phyloP scores from a whole-genome alignment of 2,797 vertebrate species.

The Scomberomorus guttatus region DNA sequence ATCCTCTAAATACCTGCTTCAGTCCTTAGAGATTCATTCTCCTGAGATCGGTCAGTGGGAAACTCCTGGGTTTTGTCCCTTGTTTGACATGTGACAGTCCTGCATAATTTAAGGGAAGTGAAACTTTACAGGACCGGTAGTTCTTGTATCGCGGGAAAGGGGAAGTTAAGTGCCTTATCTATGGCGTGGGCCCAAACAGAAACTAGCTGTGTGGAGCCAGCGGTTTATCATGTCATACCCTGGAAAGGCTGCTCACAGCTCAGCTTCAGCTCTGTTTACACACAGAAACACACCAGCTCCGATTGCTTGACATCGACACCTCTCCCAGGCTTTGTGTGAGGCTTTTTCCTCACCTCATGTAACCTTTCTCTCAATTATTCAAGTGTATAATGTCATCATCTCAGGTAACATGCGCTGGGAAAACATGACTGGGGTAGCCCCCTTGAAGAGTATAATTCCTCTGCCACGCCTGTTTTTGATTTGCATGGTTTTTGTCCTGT shows the following conservation, averaged over 20 bases:
- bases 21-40: conserved; percentile 7
- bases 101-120: conserved; percentile 52
- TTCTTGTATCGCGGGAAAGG: conserved; percentile 28
- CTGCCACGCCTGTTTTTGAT: conserved; percentile 2
- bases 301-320: conserved; percentile 37
- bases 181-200: not conserved
- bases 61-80: conserved; percentile 25
- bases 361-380: conserved; percentile 41
- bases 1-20: not conserved
- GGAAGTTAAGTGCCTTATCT: conserved; percentile 44
- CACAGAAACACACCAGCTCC: conserved; percentile 33
- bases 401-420: not conserved
- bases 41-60: conserved; percentile 6
- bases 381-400: conserved; percentile 14
- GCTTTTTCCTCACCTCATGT: conserved; percentile 8
- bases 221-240: not conserved
- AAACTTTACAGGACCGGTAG: conserved; percentile 19
- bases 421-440: conserved; percentile 2
- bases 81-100: conserved; percentile 53
- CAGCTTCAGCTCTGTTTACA: conserved; percentile 43
- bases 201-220: not conserved
- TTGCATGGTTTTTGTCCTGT: conserved; percentile 32
- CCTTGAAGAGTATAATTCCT: no score
- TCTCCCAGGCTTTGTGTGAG: conserved; percentile 6
- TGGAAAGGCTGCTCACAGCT: conserved; percentile 15